Evolutionary conservation across 1,140 invertebrate genomes (phyloP), one percentile per base, ranked within the genome.

Genomic region (Helicorthomorpha holstii): DNA sequence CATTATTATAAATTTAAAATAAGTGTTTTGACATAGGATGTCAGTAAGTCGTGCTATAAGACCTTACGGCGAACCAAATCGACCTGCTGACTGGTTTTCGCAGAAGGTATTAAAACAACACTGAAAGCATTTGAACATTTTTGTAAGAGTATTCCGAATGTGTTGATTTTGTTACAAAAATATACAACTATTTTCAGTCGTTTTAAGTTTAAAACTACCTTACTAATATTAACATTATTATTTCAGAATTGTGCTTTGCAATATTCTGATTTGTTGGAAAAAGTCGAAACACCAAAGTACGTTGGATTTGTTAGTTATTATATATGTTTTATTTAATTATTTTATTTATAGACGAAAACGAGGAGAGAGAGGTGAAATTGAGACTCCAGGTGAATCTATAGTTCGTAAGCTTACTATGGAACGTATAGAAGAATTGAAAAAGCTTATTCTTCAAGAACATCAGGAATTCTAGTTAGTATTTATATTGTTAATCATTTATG

Each of bases 1-100:
- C 21, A 27, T 10, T 53, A 23, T 55, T 34, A 27, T 54, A 50
- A 57, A 61, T 3, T 52, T 38, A 27, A 54, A 1, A 25, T 41
- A 49, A 45, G 16, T 27, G 19, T 55, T 34, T 29, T 54, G 49
- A 57, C 61, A 2, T 54, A 77, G 75, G 76, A 87, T 87, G 63
- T 84, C 83, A 1, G 88, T 95, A 0, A 88, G 86, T 29, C 70
- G 88, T 78, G 69, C 77, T 69, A 53, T 80, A 77, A 59, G 86
- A 58, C 76, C 77, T 1, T 71, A 68, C 63, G 69, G 60, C 47
- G 85, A 91, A 59, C 74, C 76, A 49, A 79, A 80, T 52, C 66
- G 85, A 52, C 85, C 88, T 1, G 59, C 71, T 0, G 89, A 94
- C 64, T 94, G 87, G 84, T 93, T 89, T 65, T 88, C 85, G 0